A percentile compares a stretch with the other conserved stretches of the same genome.
phyloP scores from a whole-genome alignment of 1,140 invertebrate species.

The Temnothorax longispinosus region DNA sequence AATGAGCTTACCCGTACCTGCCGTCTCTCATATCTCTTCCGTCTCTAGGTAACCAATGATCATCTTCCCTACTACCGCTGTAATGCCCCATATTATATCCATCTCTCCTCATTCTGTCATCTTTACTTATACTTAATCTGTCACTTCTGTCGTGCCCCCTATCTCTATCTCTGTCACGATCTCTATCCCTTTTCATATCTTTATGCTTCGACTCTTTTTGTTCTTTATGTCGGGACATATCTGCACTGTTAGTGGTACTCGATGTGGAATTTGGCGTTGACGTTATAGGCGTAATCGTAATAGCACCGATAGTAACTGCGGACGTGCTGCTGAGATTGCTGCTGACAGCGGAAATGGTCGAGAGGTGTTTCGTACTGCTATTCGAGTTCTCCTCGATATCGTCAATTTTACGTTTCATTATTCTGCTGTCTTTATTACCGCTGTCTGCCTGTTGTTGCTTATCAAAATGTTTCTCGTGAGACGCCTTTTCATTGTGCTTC shows the following conservation, averaged over 20 bases:
- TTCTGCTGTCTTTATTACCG: conserved; percentile 73
- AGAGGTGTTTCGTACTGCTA: conserved; percentile 78
- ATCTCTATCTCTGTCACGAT: conserved; percentile 77
- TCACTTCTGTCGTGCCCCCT: conserved; percentile 79
- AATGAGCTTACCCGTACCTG: conserved; percentile 71
- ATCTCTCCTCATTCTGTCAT: conserved; percentile 83
- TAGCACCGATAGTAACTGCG: conserved; percentile 79
- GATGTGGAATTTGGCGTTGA: conserved; percentile 74
- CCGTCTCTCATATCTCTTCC: conserved; percentile 80
- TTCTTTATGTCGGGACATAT: conserved; percentile 78
- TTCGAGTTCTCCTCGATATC: conserved; percentile 82
- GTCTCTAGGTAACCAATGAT: conserved; percentile 82
- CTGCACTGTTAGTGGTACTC: conserved; percentile 73
- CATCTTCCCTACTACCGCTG: conserved; percentile 81
- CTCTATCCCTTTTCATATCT: conserved; percentile 77
- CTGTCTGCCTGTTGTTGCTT: conserved; percentile 59
- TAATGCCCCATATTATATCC: conserved; percentile 81
- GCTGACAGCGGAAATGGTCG: conserved; percentile 67
- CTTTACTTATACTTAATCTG: conserved; percentile 78
- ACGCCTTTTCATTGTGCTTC: conserved; percentile 79
- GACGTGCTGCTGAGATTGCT: conserved; percentile 77
- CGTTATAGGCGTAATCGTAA: conserved; percentile 81
- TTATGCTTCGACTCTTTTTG: conserved; percentile 80
- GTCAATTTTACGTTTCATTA: conserved; percentile 79
- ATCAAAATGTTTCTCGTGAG: conserved; percentile 73